phyloP scores from a whole-genome alignment of 2,113 vertebrate species.

The Chloropsis cyanopogon region DNA sequence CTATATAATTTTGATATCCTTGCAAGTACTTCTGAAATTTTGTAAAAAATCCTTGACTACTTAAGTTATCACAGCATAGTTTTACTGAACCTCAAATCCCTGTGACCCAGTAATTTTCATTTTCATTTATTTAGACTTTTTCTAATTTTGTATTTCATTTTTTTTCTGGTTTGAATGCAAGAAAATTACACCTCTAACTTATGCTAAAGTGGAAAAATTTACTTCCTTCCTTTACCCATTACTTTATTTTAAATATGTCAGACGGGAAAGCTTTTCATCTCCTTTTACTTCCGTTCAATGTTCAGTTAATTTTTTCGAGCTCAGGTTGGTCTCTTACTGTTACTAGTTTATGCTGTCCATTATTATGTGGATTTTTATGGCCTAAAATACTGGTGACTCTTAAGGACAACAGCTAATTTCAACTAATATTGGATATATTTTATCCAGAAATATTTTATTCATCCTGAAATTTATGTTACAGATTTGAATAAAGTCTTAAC shows the following conservation, averaged over 20 bases:
- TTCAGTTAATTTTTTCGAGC: neutral
- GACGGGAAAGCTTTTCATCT: neutral
- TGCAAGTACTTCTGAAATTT: neutral
- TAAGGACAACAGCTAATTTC: neutral
- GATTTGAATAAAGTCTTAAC: neutral
- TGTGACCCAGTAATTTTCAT: neutral
- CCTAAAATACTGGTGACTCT: neutral
- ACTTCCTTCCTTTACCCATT: neutral
- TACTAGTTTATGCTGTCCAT: neutral
- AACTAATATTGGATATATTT: neutral
- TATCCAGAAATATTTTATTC: neutral
- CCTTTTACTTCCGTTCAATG: neutral
- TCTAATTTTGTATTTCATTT: neutral
- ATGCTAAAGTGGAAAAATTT: neutral
- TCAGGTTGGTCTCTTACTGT: neutral
- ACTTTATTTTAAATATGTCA: neutral
- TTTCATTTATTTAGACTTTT: neutral
- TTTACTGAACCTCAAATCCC: neutral
- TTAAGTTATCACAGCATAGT: neutral
- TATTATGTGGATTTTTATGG: neutral
- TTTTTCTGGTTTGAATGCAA: neutral
- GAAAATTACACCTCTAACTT: neutral
- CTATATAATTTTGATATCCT: neutral
- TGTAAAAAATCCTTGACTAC: neutral
- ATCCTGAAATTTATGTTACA: neutral